phyloP scores from a whole-genome alignment of 2,888 invertebrate genomes.

The Eulithis testata region DNA sequence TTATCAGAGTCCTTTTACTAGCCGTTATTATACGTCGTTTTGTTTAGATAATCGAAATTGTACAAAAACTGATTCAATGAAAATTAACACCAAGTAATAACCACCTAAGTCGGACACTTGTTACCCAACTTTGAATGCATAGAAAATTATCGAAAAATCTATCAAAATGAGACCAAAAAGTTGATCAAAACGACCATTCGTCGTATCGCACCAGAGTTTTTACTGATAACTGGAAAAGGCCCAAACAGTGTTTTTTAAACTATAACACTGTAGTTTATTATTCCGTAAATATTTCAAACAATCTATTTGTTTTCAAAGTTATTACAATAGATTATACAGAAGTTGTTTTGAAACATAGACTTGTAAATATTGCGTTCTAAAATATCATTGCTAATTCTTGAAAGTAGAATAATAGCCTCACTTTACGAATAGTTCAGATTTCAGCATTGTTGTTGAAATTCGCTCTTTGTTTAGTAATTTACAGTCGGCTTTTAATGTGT shows the following conservation, averaged over 20 bases:
- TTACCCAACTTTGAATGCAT: no score
- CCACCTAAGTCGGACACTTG: no score
- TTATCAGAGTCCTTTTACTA: slow-evolving; percentile 50
- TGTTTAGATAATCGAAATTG: neutral
- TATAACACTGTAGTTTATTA: neutral
- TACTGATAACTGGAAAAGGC: no score
- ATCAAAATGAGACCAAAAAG: no score
- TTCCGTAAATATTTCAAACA: neutral
- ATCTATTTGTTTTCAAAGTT: neutral
- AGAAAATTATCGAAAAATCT: no score
- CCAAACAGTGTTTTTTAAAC: neutral
- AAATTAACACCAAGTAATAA: neutral
- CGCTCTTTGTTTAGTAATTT: slow-evolving; percentile 30
- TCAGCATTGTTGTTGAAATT: slow-evolving; percentile 27
- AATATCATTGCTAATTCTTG: slow-evolving; percentile 6
- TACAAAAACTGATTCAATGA: slow-evolving; percentile 31
- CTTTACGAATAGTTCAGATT: slow-evolving; percentile 28
- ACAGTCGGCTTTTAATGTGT: slow-evolving; percentile 28
- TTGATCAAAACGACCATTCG: no score
- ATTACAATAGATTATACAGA: neutral
- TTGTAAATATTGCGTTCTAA: slow-evolving; percentile 9
- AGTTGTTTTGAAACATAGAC: neutral
- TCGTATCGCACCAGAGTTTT: no score
- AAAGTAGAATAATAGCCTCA: slow-evolving; percentile 16
- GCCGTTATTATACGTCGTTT: slow-evolving; percentile 39